Base-by-base conservation (phyloP, 2,888 invertebrate genomes). In the Apamea monoglypha region DNA sequence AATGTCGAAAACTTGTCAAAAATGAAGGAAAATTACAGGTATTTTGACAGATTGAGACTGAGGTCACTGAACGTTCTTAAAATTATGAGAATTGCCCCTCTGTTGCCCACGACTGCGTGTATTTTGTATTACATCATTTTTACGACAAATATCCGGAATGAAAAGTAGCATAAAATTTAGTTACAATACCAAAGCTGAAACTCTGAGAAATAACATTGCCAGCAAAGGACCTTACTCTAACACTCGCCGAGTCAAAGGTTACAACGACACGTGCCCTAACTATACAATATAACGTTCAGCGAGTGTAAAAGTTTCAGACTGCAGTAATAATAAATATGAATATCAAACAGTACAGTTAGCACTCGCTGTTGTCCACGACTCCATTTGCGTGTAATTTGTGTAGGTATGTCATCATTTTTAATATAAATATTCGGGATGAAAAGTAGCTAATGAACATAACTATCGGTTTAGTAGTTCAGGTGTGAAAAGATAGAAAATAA, bases 241-340 rank as follows among this genome's bases (percentile, higher is more conserved):
- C 29, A 4, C 72, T 6, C 47, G 29, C 14, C 25, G 53, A 44
- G 63, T n/a, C 18, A 81, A 64, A 76, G 16, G 47, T 50, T 50
- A 70, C 32, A n/a, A 36, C n/a, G 25, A 32, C 81, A 81, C 81
- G 82, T 81, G 81, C 18, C 4, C 1, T 2, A 18, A 61, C n/a
- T 68, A 36, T 44, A 6, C 2, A 1, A 2, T 21, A 3, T 56
- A 21, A 70, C 68, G 50, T 69, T 56, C 8, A 36, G 59, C 21
- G 5, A 59, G 8, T 61, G 25, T 29, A 16, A 61, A 44, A 56
- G 40, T 78, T 78, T 59, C 47, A 29, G 5, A 59, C 14, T 67
- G 21, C 67, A 47, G 4, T 47, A 29, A 47, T 25, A 44, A 5
- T 2, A 32, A 44, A 7, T 7, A 32, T 53, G 53, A 32, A 32